phyloP scores from a whole-genome alignment of 1,140 invertebrate genomes.

The Zaprionus inermis region DNA sequence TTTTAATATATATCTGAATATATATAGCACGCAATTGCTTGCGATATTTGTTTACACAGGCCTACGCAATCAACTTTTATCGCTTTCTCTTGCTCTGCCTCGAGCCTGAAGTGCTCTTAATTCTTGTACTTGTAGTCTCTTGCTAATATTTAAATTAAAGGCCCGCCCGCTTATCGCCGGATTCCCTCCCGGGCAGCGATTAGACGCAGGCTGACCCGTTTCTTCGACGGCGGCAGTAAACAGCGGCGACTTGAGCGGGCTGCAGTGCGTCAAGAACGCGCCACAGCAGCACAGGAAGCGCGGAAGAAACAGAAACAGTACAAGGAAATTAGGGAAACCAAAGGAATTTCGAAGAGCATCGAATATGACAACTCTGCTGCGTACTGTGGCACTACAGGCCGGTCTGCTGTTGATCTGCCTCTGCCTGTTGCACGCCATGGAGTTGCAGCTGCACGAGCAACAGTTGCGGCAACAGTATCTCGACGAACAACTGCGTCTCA shows the following conservation, averaged over 20 bases:
- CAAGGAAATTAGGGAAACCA: neutral
- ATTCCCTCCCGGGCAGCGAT: constrained; percentile 37
- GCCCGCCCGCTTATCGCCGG: constrained; percentile 41
- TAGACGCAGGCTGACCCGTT: constrained; percentile 52
- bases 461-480: constrained; percentile 58
- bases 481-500: constrained; percentile 57
- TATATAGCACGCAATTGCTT: neutral
- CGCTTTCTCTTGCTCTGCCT: neutral
- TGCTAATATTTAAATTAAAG: constrained; percentile 52
- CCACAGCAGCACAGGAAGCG: neutral
- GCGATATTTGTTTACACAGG: constrained; percentile 1
- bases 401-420: constrained; percentile 56
- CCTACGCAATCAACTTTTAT: neutral
- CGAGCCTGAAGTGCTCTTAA: constrained; percentile 42
- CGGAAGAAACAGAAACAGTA: neutral
- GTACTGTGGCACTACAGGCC: constrained; percentile 41
- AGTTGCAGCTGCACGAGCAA: constrained; percentile 63
- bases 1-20: too few species aligned
- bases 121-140: constrained; percentile 20
- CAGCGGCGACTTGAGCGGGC: constrained; percentile 48
- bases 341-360: neutral
- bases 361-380: constrained; percentile 53
- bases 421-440: constrained; percentile 58
- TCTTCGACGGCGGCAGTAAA: constrained; percentile 59
- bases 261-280: constrained; percentile 27